Base-by-base conservation (phyloP, 2,113 vertebrate species). In the Syrmaticus mikado region DNA sequence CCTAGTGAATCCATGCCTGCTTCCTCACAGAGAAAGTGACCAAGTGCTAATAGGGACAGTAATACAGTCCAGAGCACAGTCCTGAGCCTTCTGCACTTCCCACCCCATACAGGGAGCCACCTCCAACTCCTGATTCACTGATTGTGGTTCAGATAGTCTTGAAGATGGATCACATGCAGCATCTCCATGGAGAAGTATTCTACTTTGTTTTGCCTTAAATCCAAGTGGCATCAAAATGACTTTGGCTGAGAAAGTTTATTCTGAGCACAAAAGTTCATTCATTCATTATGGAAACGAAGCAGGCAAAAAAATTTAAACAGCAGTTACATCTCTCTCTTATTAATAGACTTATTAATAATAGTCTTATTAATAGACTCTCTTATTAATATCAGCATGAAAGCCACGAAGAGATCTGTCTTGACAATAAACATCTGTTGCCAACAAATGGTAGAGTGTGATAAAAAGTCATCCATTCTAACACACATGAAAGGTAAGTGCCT, bases 1-100 rank as follows among this genome's bases (percentile, higher is more conserved):
- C 52, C 67, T 21, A 38, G 28, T 3, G 28, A 78, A 32, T 0
- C 0, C 0, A 0, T 6, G 11, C 28, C 48, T 24, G 25, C 19
- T 52, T 20, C 38, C 67, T 13, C 41, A 40, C n/a, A 8, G 32
- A 5, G 1, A 11, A 7, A 8, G 0, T 3, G 60, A 50, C 38
- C 10, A 21, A 50, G 36, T 2, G 4, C 1, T 14, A 67, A 40
- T 14, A 46, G 77, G 50, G 32, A 71, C 4, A 25, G 7, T 1
- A 40, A 20, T 3, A 9, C n/a, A 40, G 64, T 11, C 43, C 0
- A 10, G 17, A 19, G 16, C 4, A 32, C 4, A 14, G 20, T 4
- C 41, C 67, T 15, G 24, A 21, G 27, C 21, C 3, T 64, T 25
- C 41, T 15, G 6, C 1, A 1, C 48, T 40, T 77, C 25, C 24